A percentile compares a stretch with the other conserved stretches of the same genome.
phyloP scores from a whole-genome alignment of 2,888 invertebrate species.

The Alloplasta piceator region DNA sequence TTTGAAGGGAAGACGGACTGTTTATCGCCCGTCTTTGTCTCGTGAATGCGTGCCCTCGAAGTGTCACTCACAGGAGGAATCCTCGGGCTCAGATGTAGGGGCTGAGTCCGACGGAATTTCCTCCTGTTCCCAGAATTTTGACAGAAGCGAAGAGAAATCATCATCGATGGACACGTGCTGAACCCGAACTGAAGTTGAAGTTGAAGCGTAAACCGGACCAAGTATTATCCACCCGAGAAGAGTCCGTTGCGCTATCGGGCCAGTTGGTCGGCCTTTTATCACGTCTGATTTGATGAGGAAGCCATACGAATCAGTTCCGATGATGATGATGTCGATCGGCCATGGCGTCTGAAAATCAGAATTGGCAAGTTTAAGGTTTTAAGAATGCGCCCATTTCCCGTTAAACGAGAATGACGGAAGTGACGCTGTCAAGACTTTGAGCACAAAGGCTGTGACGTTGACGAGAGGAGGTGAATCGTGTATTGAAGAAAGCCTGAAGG shows the following conservation, averaged over 20 bases:
- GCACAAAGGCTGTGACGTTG: not conserved
- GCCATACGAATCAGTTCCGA: constrained; percentile 24
- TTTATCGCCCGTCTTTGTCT: constrained; percentile 12
- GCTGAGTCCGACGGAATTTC: constrained; percentile 16
- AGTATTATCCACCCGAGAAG: constrained; percentile 23
- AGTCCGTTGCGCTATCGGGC: constrained; percentile 22
- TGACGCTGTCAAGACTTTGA: not conserved
- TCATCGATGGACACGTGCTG: constrained; percentile 5
- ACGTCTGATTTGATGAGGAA: constrained; percentile 8
- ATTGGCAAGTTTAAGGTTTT: constrained; percentile 10
- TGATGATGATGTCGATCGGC: constrained; percentile 17
- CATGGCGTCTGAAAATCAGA: constrained; percentile 22
- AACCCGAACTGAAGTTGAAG: constrained; percentile 4
- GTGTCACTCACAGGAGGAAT: constrained; percentile 15
- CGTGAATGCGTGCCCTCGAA: constrained; percentile 8
- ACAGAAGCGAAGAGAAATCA: not conserved
- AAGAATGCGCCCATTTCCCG: constrained; percentile 1
- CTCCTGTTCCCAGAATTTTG: constrained; percentile 22
- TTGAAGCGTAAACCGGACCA: not conserved
- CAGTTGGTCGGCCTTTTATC: not conserved
- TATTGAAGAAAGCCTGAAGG: too few relatives aligned
- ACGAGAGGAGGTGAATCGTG: too few relatives aligned
- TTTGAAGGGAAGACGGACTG: constrained; percentile 13
- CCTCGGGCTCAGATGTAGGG: constrained; percentile 21
- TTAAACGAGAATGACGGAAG: constrained; percentile 2